phyloP scores from a whole-genome alignment of 2,888 invertebrate species.

The Gisinianus flammeolus region DNA sequence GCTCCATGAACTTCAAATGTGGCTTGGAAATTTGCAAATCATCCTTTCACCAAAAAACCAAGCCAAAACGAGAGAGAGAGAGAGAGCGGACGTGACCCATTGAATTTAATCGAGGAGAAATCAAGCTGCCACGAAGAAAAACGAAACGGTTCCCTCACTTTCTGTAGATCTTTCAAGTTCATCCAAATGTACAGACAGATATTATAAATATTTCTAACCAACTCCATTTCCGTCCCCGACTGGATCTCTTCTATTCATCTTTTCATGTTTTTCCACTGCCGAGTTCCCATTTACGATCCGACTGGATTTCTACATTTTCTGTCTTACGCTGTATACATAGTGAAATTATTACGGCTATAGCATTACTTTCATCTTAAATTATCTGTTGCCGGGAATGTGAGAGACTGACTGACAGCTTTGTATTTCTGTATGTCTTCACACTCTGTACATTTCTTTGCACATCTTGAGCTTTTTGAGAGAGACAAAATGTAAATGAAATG shows the following conservation, averaged over 20 bases:
- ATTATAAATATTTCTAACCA: slow-evolving; percentile 9
- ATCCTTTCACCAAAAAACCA: slow-evolving; percentile 3
- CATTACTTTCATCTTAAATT: not conserved
- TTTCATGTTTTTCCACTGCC: not conserved
- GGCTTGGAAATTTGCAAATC: slow-evolving; percentile 41
- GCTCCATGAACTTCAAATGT: slow-evolving; percentile 26
- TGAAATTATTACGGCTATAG: not conserved
- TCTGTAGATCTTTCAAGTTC: not conserved
- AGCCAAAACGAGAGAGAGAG: not conserved
- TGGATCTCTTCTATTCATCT: not conserved
- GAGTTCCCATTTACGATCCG: not conserved
- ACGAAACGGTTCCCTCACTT: not conserved
- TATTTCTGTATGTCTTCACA: not conserved
- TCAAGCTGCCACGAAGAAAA: slow-evolving; percentile 32
- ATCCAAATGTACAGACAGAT: not conserved
- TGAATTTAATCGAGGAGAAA: slow-evolving; percentile 45
- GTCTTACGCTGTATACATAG: not conserved
- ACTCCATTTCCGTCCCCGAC: slow-evolving; percentile 16
- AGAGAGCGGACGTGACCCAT: slow-evolving; percentile 37
- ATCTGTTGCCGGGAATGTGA: not conserved
- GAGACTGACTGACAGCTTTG: not conserved
- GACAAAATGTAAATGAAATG: slow-evolving; percentile 12
- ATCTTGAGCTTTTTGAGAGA: not conserved
- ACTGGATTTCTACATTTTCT: not conserved
- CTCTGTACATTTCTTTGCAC: not conserved